Evolutionary conservation across 2,113 vertebrate genomes (phyloP).

Genomic region (Scatophagus argus): DNA sequence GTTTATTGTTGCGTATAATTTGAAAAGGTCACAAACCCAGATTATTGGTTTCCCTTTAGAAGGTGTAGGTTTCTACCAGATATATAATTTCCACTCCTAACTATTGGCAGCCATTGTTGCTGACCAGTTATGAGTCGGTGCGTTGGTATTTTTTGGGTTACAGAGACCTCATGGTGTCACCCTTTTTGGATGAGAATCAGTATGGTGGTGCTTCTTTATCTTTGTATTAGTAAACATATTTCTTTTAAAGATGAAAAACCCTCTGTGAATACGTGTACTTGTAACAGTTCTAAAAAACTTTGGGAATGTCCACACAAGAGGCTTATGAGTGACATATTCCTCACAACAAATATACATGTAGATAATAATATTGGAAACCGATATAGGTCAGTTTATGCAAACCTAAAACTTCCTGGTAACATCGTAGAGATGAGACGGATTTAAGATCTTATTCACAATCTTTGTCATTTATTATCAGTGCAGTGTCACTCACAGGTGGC

Average conservation of each 20-base stretch:
- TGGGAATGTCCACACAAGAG: background rate
- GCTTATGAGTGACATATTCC: background rate
- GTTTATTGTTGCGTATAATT: background rate
- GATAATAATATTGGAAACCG: background rate
- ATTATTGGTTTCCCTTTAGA: background rate
- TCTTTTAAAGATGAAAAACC: background rate
- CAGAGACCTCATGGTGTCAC: background rate
- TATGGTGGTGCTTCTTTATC: background rate
- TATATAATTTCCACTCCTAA: no score
- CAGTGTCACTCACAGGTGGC: background rate
- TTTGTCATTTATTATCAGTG: conserved; percentile 2
- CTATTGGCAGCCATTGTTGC: background rate
- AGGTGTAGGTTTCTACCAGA: background rate
- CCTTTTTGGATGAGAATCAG: background rate
- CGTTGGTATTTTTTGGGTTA: background rate
- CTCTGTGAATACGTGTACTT: background rate
- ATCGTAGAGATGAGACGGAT: background rate
- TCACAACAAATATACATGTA: background rate
- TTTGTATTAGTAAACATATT: background rate
- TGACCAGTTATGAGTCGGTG: background rate
- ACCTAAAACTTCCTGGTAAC: background rate
- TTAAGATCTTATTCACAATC: background rate
- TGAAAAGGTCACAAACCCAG: background rate
- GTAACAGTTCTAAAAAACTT: background rate
- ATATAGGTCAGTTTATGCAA: background rate